Percentiles rank a stretch among this genome's conserved stretches.
Conservation (phyloP, 2,888 invertebrate genomes). For the Acanthacorydalis orientalis region DNA sequence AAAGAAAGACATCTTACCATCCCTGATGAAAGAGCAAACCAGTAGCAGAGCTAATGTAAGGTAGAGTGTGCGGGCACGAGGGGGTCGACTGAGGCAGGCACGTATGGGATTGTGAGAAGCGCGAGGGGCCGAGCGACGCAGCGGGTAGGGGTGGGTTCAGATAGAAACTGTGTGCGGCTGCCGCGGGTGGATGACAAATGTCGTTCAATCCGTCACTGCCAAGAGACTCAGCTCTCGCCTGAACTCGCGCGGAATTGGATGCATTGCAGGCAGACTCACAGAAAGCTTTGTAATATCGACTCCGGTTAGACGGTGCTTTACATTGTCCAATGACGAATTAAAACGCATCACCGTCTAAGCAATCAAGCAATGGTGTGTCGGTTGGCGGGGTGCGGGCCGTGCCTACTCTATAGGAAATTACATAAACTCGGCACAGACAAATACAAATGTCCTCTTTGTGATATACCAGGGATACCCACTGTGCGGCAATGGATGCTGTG, state of each 20-base stretch:
- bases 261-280: slow-evolving; percentile 30
- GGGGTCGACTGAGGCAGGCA: too few species aligned
- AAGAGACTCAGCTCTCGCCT: slow-evolving; percentile 17
- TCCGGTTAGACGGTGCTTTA: slow-evolving; percentile 20
- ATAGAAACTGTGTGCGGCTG: slow-evolving; percentile 26
- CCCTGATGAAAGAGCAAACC: too few species aligned
- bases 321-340: too few species aligned
- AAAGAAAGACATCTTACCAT: too few species aligned
- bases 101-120: slow-evolving; percentile 9
- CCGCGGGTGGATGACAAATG: slow-evolving; percentile 50
- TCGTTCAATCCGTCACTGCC: slow-evolving; percentile 53
- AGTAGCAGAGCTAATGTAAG: too few species aligned
- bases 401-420: slow-evolving; percentile 33
- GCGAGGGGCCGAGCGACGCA: slow-evolving; percentile 12
- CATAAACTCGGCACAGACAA: slow-evolving; percentile 33
- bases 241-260: slow-evolving; percentile 28
- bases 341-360: slow-evolving; percentile 20
- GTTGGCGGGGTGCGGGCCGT: slow-evolving; percentile 15
- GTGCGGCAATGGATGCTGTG: slow-evolving; percentile 15
- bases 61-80: too few species aligned
- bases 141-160: slow-evolving; percentile 13
- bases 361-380: slow-evolving; percentile 21
- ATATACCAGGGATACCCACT: slow-evolving; percentile 22
- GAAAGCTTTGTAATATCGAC: slow-evolving; percentile 31
- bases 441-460: slow-evolving; percentile 33